These are phyloP conservation scores for Phylloscopus trochilus DNA, from an alignment of 2,113 vertebrate genomes.

Conservation along the genomic window DNA sequence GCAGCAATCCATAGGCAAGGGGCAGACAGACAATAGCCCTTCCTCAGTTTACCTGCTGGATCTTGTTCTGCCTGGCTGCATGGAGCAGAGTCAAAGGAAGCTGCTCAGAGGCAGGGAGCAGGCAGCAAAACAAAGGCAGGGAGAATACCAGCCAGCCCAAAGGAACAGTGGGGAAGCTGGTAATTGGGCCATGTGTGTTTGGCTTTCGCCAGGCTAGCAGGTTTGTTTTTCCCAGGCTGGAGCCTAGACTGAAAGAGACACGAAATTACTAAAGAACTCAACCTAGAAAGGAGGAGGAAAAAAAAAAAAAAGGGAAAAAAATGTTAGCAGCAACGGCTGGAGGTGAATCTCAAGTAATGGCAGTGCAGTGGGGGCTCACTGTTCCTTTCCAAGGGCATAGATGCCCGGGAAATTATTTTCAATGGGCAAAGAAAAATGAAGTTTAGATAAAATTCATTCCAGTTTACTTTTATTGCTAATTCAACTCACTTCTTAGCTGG, in stretches of 20 bases:
- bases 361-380: not conserved
- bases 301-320: not conserved
- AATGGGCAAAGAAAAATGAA: not conserved
- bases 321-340: not conserved
- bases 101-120: slow-evolving; percentile 14
- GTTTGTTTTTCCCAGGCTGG: slow-evolving; percentile 67
- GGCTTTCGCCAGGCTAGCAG: slow-evolving; percentile 55
- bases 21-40: not conserved
- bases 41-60: slow-evolving; percentile 61
- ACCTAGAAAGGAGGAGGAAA: not conserved
- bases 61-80: slow-evolving; percentile 32
- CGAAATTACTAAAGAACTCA: slow-evolving; percentile 16
- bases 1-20: fast-evolving
- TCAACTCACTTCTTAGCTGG: not conserved
- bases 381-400: not conserved
- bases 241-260: slow-evolving; percentile 55
- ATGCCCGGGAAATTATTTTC: not conserved
- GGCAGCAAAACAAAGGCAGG: slow-evolving; percentile 45
- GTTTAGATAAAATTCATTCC: not conserved
- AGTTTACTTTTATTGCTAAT: not conserved
- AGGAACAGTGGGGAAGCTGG: slow-evolving; percentile 66
- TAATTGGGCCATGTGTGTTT: slow-evolving; percentile 57
- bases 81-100: slow-evolving; percentile 28
- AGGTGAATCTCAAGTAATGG: slow-evolving; percentile 26
- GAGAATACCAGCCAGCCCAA: slow-evolving; percentile 53